phyloP scores from a whole-genome alignment of 1,140 invertebrate species.

The Scaptomyza graminum region DNA sequence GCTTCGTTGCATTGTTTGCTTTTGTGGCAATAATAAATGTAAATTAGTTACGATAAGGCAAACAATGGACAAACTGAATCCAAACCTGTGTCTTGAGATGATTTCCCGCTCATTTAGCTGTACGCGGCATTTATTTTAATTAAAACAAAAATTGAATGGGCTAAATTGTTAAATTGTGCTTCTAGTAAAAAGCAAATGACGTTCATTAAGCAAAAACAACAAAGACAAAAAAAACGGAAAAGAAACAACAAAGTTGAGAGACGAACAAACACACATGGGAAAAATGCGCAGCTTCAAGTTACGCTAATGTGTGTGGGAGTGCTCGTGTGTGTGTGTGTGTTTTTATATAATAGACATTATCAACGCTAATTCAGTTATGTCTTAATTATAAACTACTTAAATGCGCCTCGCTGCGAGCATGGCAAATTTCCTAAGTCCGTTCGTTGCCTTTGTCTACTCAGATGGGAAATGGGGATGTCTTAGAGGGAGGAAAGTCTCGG shows the following conservation, averaged over 20 bases:
- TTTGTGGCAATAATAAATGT: constrained; percentile 40
- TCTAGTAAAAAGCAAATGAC: constrained; percentile 60
- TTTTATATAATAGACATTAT: constrained; percentile 72
- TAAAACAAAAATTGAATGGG: constrained; percentile 76
- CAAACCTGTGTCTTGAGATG: constrained; percentile 8
- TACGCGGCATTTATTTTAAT: constrained; percentile 73
- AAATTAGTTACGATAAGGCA: constrained; percentile 63
- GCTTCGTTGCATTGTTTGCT: background rate
- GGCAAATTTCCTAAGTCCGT: constrained; percentile 64
- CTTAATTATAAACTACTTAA: constrained; percentile 83
- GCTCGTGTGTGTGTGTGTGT: constrained; percentile 35
- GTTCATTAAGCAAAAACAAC: constrained; percentile 55
- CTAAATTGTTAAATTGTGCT: constrained; percentile 77
- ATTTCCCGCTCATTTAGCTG: constrained; percentile 16
- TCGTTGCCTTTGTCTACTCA: constrained; percentile 9
- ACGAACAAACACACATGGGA: constrained; percentile 26
- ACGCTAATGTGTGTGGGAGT: constrained; percentile 37
- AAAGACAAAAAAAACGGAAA: constrained; percentile 16
- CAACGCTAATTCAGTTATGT: constrained; percentile 83
- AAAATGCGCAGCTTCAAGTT: constrained; percentile 39
- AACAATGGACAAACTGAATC: constrained; percentile 39
- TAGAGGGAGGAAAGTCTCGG: background rate
- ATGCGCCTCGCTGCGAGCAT: constrained; percentile 60
- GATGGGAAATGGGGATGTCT: background rate
- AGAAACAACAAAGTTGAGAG: background rate